Evolutionary conservation across 2,888 invertebrate genomes (phyloP).

Genomic region (Synergus itoensis): DNA sequence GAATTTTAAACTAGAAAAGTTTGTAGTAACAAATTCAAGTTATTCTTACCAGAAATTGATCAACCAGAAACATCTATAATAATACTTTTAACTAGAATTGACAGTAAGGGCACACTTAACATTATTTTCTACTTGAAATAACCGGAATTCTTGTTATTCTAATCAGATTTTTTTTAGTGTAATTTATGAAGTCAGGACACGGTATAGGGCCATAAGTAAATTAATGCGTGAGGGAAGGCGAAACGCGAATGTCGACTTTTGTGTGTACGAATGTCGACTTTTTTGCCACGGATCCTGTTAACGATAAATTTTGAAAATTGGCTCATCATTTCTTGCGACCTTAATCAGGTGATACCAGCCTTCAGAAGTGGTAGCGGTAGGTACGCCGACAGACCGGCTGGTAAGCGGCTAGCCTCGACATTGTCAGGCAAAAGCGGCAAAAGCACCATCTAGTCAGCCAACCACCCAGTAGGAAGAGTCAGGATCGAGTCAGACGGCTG

Average conservation of each 20-base stretch:
- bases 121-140: no score
- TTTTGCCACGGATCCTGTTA: neutral
- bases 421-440: constrained; percentile 35
- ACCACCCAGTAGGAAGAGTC: constrained; percentile 72
- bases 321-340: constrained; percentile 12
- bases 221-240: neutral
- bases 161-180: neutral
- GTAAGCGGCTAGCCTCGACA: constrained; percentile 52
- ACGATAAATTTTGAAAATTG: constrained; percentile 30
- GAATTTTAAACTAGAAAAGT: no score
- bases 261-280: neutral
- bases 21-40: no score
- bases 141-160: no score
- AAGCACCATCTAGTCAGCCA: constrained; percentile 41
- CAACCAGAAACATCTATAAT: no score
- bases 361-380: constrained; percentile 53
- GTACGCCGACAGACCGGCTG: constrained; percentile 53
- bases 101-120: no score
- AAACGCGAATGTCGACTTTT: neutral
- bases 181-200: neutral
- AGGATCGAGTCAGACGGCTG: constrained; percentile 73
- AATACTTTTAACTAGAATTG: no score
- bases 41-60: no score
- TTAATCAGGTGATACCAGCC: constrained; percentile 19
- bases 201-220: neutral